Evolutionary conservation across 2,888 invertebrate genomes (phyloP), one percentile per base, ranked within the genome.

Genomic region (Drosophila nr. perissopoda): DNA sequence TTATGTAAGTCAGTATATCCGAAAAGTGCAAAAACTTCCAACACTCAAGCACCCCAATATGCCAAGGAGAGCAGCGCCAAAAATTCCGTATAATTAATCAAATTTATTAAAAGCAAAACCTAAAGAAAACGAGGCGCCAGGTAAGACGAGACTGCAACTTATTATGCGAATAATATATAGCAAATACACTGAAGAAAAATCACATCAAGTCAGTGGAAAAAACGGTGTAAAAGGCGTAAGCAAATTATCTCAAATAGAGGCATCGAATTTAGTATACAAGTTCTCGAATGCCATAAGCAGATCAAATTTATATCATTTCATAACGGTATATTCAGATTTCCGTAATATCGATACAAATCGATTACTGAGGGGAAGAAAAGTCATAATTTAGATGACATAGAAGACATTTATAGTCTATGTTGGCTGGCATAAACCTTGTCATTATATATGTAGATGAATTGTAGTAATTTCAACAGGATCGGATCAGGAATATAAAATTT

Each of bases 51-150:
- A 18, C 31, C 21, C n/a, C 25, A 60, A 65, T 62, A 61, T 62
- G 75, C 51, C 57, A 63, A n/a, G 8, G 25, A 58, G 53, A 80
- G 57, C 69, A 67, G 69, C 59, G 67, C 42, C 76, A 68, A 76
- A 81, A 79, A 79, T 88, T 36, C 62, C 40, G 54, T 63, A 48
- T 83, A 77, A 88, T 85, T 85, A 88, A 85, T 85, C 79, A 85
- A 85, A 83, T 88, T 85, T 66, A 88, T 88, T 83, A 85, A 57
- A 70, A 69, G 61, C 40, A 31, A 38, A 49, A 42, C 57, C 1
- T 31, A 38, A 31, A 34, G 29, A 56, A 38, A 18, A 25, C 13
- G 34, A 34, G 60, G 59, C 67, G 60, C 38, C 68, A 66, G 46
- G 31, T 42, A 52, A 58, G 36, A 31, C 25, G 25, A 33, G 46